Conservation (phyloP, 2,113 vertebrate genomes). For the Saccopteryx bilineata region DNA sequence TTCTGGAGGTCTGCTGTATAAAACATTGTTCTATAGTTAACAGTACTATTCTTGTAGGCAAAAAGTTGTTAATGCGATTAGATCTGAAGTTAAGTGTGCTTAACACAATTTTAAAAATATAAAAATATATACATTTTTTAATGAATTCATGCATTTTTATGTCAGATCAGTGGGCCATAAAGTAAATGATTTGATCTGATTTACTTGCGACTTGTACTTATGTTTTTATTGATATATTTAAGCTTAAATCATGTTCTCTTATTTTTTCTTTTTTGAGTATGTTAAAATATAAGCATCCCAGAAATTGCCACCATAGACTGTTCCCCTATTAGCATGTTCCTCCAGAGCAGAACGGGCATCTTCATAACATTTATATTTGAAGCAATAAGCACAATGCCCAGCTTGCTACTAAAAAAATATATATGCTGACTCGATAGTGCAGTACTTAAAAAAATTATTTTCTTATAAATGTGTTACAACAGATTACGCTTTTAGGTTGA, state of each 20-base stretch:
- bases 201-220: not conserved
- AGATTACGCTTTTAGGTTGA: constrained; percentile 67
- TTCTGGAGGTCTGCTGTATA: not conserved
- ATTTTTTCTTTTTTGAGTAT: constrained; percentile 3
- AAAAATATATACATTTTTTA: not conserved
- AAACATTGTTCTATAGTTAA: not conserved
- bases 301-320: not conserved
- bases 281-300: not conserved
- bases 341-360: not conserved
- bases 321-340: not conserved
- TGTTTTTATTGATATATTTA: constrained; percentile 52
- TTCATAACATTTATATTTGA: constrained; percentile 52
- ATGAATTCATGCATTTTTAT: not conserved
- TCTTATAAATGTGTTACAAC: constrained; percentile 64
- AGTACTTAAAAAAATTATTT: constrained; percentile 58
- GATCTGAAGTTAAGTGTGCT: not conserved
- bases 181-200: not conserved
- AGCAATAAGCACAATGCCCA: not conserved
- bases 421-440: constrained; percentile 22
- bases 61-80: not conserved
- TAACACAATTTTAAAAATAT: not conserved
- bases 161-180: not conserved
- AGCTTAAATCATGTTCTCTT: constrained; percentile 19
- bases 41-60: not conserved
- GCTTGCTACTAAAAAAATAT: constrained; percentile 5